Base-by-base conservation (phyloP, 2,888 invertebrate species). In the Chironomus tentans region DNA sequence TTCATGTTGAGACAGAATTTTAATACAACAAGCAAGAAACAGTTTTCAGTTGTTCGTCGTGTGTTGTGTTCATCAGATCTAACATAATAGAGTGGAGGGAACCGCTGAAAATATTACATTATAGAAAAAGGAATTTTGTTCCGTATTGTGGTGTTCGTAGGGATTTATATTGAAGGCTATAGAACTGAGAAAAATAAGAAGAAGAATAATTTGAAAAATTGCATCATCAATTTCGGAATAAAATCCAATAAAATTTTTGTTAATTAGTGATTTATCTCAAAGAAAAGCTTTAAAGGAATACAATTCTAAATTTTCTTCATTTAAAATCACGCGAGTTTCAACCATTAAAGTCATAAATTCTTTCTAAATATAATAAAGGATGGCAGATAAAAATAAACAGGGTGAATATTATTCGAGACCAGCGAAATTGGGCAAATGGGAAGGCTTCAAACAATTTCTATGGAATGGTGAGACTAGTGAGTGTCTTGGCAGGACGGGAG, bases 391-490 rank as follows among this genome's bases (percentile, higher is more conserved):
- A 87, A 90, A 90, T 84, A 88, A 89, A 81, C 82, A 81, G 77
- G 84, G 84, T 80, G 91, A 91, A 83, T 93, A 89, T 85, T 93
- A 92, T 85, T 84, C 90, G 81, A 90, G 91, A 80, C 93, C 93
- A 80, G 91, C 92, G 78, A 91, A 91, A 83, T 88, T 93, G 81
- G 91, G 92, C 79, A 90, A 89, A 88, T 94, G 94, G 93, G 92
- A 94, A 85, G 88, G 90, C 81, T 91, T 94, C 87, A 89, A 88
- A 84, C 86, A 88, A 82, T 97, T 96, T 87, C 84, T 97, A 79
- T 97, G 92, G 92, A 94, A 97, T 87, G 89, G 93, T 80, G 95
- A 96, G 85, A 95, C 95, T 78, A 91, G 91, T 82, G 94, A 95
- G 86, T 91, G 96, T 84, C 87, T 97, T 80, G 97, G 97, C 80